Conservation (phyloP, 2,888 invertebrate genomes). For the Sceliomorpha sp. region DNA sequence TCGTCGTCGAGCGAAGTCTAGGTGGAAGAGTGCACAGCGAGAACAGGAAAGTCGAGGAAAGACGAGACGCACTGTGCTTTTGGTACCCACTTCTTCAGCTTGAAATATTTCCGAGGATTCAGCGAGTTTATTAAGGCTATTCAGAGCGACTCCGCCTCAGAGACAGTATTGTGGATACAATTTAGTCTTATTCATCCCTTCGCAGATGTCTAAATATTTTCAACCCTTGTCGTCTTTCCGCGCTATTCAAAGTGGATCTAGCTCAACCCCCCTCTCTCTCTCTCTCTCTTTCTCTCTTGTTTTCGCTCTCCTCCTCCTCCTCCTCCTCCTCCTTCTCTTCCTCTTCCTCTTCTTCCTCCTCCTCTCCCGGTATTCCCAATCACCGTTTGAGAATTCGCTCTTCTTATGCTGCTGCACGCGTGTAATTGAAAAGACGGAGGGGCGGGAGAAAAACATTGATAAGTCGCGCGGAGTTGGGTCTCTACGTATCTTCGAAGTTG, state of each 20-base stretch:
- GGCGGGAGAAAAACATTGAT: conserved; percentile 17
- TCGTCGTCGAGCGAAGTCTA: conserved; percentile 51
- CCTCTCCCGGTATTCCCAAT: conserved; percentile 34
- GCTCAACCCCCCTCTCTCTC: conserved; percentile 28
- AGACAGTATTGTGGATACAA: conserved; percentile 84
- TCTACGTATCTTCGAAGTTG: no score
- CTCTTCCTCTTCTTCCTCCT: no score
- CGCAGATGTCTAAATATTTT: conserved; percentile 79
- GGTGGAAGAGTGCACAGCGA: conserved; percentile 17
- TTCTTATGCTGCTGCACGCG: conserved; percentile 27
- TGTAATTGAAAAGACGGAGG: conserved; percentile 34
- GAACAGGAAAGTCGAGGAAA: conserved; percentile 47
- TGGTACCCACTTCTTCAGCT: conserved; percentile 65
- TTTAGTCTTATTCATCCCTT: conserved; percentile 83
- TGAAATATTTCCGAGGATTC: conserved; percentile 79
- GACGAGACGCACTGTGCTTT: conserved; percentile 67
- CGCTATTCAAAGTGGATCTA: conserved; percentile 40
- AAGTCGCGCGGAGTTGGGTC: no score
- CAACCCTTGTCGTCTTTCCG: conserved; percentile 64
- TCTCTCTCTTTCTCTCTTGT: neutral
- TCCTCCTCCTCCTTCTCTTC: no score
- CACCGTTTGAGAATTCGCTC: conserved; percentile 14
- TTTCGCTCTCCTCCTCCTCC: no score
- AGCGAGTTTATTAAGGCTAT: conserved; percentile 83
- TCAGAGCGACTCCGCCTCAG: conserved; percentile 82